Evolutionary conservation across 1,140 invertebrate species (phyloP).

Genomic region (Parasteatoda tepidariorum): DNA sequence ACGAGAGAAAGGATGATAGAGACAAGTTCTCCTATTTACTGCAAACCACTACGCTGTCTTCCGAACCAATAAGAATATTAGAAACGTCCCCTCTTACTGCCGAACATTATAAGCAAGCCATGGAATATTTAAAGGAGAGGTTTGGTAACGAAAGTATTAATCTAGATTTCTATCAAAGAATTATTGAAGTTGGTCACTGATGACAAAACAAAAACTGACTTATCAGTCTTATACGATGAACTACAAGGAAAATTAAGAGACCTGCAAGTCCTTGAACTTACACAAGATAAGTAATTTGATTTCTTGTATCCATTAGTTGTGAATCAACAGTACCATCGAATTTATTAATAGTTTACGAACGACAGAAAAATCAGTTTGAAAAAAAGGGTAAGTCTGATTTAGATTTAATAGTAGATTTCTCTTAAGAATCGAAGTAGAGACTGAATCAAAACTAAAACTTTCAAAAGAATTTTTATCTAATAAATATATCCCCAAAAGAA

Average conservation of each 20-base stretch:
- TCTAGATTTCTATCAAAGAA: conserved; percentile 56
- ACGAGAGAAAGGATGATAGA: not conserved
- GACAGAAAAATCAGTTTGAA: not conserved
- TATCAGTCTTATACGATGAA: not conserved
- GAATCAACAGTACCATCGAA: not conserved
- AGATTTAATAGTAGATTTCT: conserved; percentile 8
- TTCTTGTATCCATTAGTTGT: not conserved
- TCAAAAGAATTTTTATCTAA: not conserved
- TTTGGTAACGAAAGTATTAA: conserved; percentile 59
- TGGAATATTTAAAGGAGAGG: conserved; percentile 27
- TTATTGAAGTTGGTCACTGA: not conserved
- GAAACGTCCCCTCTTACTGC: conserved; percentile 48
- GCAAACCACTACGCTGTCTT: not conserved
- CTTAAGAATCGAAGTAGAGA: not conserved
- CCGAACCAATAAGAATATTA: conserved; percentile 25
- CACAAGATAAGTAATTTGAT: not conserved
- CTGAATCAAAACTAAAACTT: not conserved
- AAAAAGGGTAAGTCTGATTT: not conserved
- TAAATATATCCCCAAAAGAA: not conserved
- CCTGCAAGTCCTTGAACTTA: not conserved
- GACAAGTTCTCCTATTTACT: conserved; percentile 18
- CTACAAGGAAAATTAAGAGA: not conserved
- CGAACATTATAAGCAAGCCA: conserved; percentile 56
- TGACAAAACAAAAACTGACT: not conserved
- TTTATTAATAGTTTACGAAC: not conserved